Conservation (phyloP, 2,888 invertebrate species). For the Biston betularia region DNA sequence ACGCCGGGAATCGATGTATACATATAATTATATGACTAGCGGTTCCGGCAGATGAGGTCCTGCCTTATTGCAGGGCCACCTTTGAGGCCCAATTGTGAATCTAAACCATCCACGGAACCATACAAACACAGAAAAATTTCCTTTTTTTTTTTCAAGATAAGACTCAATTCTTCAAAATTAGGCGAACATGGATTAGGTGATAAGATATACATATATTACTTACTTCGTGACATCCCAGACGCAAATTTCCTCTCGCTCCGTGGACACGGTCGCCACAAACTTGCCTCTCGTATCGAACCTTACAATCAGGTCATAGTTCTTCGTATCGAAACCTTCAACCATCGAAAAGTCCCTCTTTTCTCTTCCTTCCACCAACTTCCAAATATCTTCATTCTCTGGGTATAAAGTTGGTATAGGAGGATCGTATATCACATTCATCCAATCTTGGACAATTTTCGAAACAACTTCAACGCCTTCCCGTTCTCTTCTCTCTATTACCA, state of each 20-base stretch:
- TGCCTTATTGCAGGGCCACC: too few relatives aligned
- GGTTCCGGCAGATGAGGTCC: too few relatives aligned
- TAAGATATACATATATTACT: too few relatives aligned
- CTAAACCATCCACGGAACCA: too few relatives aligned
- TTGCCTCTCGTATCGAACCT: constrained; percentile 88
- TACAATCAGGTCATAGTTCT: constrained; percentile 87
- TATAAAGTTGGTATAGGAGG: constrained; percentile 88
- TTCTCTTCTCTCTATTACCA: constrained; percentile 71
- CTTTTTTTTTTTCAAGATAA: too few relatives aligned
- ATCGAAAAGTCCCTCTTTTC: constrained; percentile 68
- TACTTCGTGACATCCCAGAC: constrained; percentile 91
- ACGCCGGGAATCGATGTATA: too few relatives aligned
- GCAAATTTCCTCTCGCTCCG: constrained; percentile 91
- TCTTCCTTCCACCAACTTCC: constrained; percentile 67
- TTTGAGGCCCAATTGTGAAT: too few relatives aligned
- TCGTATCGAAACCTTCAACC: constrained; percentile 77
- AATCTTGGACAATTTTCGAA: constrained; percentile 73
- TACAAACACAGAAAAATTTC: too few relatives aligned
- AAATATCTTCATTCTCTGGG: constrained; percentile 81
- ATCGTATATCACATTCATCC: constrained; percentile 76
- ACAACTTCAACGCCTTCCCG: constrained; percentile 68
- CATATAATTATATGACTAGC: too few relatives aligned
- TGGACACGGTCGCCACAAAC: constrained; percentile 91
- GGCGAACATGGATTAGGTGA: too few relatives aligned
- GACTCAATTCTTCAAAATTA: too few relatives aligned